Conservation (phyloP, 2,797 vertebrate genomes). For the Lemur catta region DNA sequence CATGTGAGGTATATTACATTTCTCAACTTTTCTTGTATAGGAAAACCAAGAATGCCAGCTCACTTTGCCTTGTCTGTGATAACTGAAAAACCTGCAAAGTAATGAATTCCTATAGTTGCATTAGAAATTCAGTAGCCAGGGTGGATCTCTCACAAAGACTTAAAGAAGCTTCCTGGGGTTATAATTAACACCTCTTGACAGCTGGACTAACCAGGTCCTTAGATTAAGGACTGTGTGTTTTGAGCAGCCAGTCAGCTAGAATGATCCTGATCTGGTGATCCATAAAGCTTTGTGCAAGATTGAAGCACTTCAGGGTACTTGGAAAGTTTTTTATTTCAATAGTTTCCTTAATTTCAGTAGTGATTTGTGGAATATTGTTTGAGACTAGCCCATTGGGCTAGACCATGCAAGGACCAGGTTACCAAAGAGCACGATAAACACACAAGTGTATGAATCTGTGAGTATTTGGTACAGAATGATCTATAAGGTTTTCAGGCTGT, state of each 20-base stretch:
- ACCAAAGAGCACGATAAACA: background rate
- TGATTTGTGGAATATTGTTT: background rate
- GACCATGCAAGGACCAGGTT: background rate
- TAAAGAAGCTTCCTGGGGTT: background rate
- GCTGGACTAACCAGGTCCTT: background rate
- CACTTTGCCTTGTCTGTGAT: background rate
- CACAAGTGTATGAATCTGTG: background rate
- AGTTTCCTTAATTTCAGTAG: background rate
- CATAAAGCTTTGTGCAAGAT: background rate
- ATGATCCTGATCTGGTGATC: background rate
- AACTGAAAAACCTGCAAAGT: background rate
- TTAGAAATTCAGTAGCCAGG: background rate
- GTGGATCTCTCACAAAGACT: background rate
- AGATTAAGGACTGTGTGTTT: background rate
- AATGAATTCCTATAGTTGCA: background rate
- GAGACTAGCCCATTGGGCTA: background rate
- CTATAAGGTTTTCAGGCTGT: background rate
- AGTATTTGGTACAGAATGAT: background rate
- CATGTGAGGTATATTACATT: background rate
- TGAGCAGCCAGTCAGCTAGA: background rate
- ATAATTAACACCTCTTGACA: background rate
- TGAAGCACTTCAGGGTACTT: background rate
- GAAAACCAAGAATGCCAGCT: background rate
- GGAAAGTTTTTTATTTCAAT: background rate
- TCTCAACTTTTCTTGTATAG: background rate